Conservation (phyloP, 2,797 vertebrate genomes). For the Diplodus sargus region DNA sequence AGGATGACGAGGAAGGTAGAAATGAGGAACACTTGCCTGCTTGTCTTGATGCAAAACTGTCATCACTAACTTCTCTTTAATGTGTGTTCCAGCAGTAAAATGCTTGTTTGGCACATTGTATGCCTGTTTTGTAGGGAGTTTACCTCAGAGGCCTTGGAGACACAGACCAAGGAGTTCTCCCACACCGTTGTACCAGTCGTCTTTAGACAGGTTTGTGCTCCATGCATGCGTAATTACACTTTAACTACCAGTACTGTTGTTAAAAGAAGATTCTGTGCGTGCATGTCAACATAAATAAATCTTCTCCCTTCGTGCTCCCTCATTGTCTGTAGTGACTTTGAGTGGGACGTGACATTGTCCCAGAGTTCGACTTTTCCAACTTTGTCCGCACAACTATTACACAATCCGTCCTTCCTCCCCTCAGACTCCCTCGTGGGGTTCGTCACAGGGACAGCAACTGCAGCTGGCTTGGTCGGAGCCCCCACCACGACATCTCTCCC, state of each 20-base stretch:
- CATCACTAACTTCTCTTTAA: not conserved
- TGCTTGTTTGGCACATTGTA: not conserved
- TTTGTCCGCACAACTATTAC: slow-evolving; percentile 34
- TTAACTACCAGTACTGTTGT: not conserved
- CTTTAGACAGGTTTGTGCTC: slow-evolving; percentile 77
- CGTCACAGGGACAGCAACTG: slow-evolving; percentile 82
- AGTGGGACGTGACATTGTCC: slow-evolving; percentile 54
- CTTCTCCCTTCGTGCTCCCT: not conserved
- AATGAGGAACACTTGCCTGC: not conserved
- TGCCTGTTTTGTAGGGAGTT: slow-evolving; percentile 75
- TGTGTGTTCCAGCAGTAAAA: slow-evolving; percentile 10
- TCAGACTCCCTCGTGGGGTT: slow-evolving; percentile 79
- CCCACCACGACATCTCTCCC: slow-evolving; percentile 78
- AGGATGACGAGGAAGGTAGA: not conserved
- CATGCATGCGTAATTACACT: not conserved
- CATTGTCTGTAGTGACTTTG: slow-evolving; percentile 39
- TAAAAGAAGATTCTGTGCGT: not conserved
- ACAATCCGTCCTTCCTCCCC: slow-evolving; percentile 39
- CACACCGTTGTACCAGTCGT: slow-evolving; percentile 73
- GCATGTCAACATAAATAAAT: slow-evolving; percentile 32
- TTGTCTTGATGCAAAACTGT: not conserved
- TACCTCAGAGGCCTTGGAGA: slow-evolving; percentile 82
- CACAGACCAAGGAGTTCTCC: slow-evolving; percentile 81
- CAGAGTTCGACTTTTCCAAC: slow-evolving; percentile 57
- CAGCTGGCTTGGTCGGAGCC: slow-evolving; percentile 82